phyloP scores from a whole-genome alignment of 2,888 invertebrate species.

The Luperina nickerlii region DNA sequence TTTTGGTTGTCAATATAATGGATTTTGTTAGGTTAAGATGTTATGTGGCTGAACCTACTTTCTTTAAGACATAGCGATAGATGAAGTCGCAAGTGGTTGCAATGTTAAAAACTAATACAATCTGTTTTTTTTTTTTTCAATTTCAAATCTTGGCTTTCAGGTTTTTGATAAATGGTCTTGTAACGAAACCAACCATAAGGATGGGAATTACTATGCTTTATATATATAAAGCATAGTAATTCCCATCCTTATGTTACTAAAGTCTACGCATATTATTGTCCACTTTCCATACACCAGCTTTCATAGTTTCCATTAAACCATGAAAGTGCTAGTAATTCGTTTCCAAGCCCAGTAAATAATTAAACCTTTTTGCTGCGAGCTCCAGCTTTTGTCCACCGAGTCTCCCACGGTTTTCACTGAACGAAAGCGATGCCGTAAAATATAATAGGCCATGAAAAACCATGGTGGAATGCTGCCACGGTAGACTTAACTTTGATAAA shows the following conservation, averaged over 20 bases:
- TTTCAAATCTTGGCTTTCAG: background rate
- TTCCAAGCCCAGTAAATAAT: constrained; percentile 42
- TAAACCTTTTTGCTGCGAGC: constrained; percentile 45
- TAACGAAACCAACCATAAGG: too few species aligned
- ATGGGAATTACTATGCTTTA: too few species aligned
- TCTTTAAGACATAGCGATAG: background rate
- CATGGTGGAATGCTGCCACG: constrained; percentile 42
- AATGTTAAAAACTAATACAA: background rate
- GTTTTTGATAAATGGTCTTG: background rate
- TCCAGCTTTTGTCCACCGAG: constrained; percentile 48
- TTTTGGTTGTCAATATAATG: background rate
- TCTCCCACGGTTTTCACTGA: constrained; percentile 63
- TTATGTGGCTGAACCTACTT: background rate
- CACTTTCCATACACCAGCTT: constrained; percentile 7
- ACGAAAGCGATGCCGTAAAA: constrained; percentile 61
- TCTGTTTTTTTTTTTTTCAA: background rate
- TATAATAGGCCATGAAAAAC: constrained; percentile 63
- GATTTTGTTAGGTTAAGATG: background rate
- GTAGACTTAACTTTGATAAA: constrained; percentile 43
- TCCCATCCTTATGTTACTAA: background rate
- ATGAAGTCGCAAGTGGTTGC: background rate
- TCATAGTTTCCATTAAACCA: constrained; percentile 23
- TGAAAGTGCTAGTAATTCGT: constrained; percentile 45
- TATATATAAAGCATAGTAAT: too few species aligned
- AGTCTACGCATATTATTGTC: background rate